A percentile compares a stretch with the other conserved stretches of the same genome.
Evolutionary conservation across 2,797 vertebrate genomes (phyloP).

Genomic region (Enteromius treurensis): DNA sequence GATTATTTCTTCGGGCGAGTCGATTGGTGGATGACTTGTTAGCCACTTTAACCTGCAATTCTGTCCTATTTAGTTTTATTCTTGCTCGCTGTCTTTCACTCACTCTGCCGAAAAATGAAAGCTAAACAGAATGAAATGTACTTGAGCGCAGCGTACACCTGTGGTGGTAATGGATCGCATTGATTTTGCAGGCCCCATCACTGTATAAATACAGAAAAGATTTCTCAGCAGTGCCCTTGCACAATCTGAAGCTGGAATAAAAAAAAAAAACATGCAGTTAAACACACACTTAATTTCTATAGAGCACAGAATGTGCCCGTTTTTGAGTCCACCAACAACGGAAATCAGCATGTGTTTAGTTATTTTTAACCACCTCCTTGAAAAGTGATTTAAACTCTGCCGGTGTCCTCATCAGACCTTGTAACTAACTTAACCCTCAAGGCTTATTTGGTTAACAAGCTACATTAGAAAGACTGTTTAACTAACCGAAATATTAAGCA

Average conservation of each 20-base stretch:
- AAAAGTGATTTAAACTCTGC: neutral
- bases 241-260: constrained; percentile 25
- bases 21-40: neutral
- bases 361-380: neutral
- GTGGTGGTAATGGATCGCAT: constrained; percentile 29
- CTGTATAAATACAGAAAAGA: constrained; percentile 25
- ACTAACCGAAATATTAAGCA: neutral
- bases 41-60: neutral
- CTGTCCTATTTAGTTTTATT: neutral
- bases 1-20: neutral
- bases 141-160: constrained; percentile 8
- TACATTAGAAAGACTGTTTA: neutral
- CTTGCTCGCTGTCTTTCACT: neutral
- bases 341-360: constrained; percentile 5
- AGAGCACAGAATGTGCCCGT: neutral
- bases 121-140: constrained; percentile 8
- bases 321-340: neutral
- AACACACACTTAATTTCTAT: constrained; percentile 25
- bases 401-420: neutral
- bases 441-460: neutral
- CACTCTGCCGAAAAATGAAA: neutral
- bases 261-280: constrained; percentile 24
- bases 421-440: constrained; percentile 1
- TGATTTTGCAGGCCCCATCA: constrained; percentile 32
- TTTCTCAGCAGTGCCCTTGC: constrained; percentile 7